Base-by-base conservation (phyloP, 2,888 invertebrate species). In the Dicyrtomina minuta region DNA sequence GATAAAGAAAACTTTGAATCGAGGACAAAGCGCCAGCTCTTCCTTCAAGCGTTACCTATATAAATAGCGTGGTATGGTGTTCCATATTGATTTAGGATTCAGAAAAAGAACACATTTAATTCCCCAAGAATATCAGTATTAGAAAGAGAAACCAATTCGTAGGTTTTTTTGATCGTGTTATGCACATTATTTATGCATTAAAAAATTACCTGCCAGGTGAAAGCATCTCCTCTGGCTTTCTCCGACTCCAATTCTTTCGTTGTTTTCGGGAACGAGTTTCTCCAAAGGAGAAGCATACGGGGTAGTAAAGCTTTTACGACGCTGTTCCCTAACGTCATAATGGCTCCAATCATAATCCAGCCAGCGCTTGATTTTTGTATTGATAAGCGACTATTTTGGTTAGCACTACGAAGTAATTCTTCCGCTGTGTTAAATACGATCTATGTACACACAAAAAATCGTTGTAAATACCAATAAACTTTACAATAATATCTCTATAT, bases 161-260 rank as follows among this genome's bases (percentile, higher is more conserved):
- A 41, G 43, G 10, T 12, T 41, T 41, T 41, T 12, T 41, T 41
- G 13, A 41, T 41, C 8, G 10, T 12, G 17, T 12, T 46, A 12
- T 46, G 46, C 15, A n/a, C n/a, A 12, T 41, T 46, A 46, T 12
- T n/a, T 33, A 33, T 3, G 4, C 33, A 33, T 33, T 33, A 33
- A 33, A n/a, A 33, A 33, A 33, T 27, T 71, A 90, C 90, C 86
- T 95, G 94, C 98, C 98, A 98, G n/a, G 98, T 98, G 81, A 98
- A 97, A 0, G 96, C 93, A 84, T 99, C 98, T 8, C 96, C 91
- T 79, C 98, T 86, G 17, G 93, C 89, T 79, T 96, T 96, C 83
- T 99, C 99, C 0, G 96, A 93, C 81, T 98, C 98, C 17, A 99
- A 85, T 82, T 99, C 99, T 81, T 98, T 97, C 46, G 90, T 89